Conservation (phyloP, 2,113 vertebrate genomes). For the Thalassarche chlororhynchos region DNA sequence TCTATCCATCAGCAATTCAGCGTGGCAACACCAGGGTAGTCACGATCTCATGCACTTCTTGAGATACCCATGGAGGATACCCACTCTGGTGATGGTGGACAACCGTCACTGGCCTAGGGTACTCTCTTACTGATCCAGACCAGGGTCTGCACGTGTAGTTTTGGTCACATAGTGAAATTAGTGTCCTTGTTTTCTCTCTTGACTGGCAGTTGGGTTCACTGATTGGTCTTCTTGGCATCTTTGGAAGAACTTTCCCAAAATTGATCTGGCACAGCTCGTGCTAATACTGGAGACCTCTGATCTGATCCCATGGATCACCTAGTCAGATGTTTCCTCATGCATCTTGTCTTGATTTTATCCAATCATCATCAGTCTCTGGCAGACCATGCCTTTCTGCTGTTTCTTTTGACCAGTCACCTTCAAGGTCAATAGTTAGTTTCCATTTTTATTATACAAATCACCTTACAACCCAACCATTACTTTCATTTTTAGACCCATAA, state of each 20-base stretch:
- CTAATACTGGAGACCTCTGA: neutral
- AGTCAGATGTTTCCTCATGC: neutral
- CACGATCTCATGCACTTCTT: neutral
- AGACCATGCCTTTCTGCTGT: neutral
- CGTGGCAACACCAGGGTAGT: neutral
- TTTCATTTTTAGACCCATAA: neutral
- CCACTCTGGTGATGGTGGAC: fast-evolving
- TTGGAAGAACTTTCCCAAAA: neutral
- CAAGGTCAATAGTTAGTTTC: neutral
- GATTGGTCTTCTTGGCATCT: neutral
- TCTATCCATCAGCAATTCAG: neutral
- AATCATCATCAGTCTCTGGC: neutral
- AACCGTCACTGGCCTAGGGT: neutral
- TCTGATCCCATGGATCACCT: neutral
- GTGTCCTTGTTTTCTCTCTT: neutral
- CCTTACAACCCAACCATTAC: neutral
- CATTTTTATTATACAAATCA: neutral
- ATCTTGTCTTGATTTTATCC: neutral
- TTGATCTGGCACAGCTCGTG: neutral
- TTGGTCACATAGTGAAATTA: neutral
- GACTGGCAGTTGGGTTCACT: neutral
- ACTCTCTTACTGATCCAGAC: neutral
- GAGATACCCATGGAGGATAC: neutral
- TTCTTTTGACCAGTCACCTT: neutral
- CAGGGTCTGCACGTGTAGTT: neutral